Conservation (phyloP, 2,113 vertebrate species). For the Macquaria australasica region DNA sequence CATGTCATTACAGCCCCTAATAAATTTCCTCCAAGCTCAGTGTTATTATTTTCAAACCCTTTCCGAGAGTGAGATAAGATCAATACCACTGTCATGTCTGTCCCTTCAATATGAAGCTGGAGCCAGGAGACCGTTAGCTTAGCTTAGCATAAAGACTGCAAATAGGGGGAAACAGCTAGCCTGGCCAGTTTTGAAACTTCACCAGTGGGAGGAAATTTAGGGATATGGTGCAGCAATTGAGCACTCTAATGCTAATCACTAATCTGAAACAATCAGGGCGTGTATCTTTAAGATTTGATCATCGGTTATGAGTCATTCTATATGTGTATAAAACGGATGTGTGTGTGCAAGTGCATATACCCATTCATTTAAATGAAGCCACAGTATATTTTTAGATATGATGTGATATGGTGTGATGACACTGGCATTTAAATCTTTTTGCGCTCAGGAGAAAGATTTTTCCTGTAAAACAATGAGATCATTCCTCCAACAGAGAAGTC, state of each 20-base stretch:
- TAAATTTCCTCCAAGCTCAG: neutral
- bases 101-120: neutral
- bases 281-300: conserved; percentile 44
- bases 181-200: conserved; percentile 9
- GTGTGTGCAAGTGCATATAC: conserved; percentile 1
- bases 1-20: neutral
- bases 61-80: neutral
- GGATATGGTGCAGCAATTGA: neutral
- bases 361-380: conserved; percentile 39
- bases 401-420: conserved; percentile 59
- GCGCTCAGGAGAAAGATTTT: conserved; percentile 34
- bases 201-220: neutral
- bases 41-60: neutral
- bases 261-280: conserved; percentile 41
- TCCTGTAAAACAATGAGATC: conserved; percentile 74
- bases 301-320: conserved; percentile 56
- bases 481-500: conserved; percentile 58
- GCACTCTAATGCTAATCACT: neutral
- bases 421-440: conserved; percentile 36
- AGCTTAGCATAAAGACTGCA: neutral
- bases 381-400: conserved; percentile 51
- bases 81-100: neutral
- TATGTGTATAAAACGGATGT: neutral
- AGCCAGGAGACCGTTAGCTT: neutral
- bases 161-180: neutral